phyloP scores from a whole-genome alignment of 2,113 vertebrate genomes.

The Sturnira hondurensis region DNA sequence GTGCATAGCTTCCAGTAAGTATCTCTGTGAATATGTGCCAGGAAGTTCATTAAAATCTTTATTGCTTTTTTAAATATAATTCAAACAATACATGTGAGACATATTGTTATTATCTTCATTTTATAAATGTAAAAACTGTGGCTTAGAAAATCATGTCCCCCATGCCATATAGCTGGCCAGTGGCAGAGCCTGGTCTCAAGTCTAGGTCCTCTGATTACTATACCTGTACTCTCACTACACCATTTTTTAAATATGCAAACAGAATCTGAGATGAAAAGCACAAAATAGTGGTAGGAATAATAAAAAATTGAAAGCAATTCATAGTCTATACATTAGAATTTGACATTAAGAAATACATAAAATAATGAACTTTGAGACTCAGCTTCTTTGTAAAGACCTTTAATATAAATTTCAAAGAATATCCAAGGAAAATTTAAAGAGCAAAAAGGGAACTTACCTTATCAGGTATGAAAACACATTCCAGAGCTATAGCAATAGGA shows the following conservation, averaged over 20 bases:
- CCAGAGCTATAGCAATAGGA: not conserved
- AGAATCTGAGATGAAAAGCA: not conserved
- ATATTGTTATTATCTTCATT: not conserved
- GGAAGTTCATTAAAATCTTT: not conserved
- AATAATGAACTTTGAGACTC: not conserved
- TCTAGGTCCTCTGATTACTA: not conserved
- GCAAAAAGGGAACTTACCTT: not conserved
- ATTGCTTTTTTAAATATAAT: not conserved
- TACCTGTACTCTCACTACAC: not conserved
- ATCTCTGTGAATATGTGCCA: not conserved
- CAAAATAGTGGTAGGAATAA: not conserved
- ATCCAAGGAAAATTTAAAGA: not conserved
- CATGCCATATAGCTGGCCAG: not conserved
- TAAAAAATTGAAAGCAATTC: not conserved
- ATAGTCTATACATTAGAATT: not conserved
- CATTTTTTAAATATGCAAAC: not conserved
- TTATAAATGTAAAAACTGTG: not conserved
- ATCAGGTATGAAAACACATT: not conserved
- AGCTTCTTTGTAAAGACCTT: not conserved
- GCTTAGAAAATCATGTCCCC: not conserved
- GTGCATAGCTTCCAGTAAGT: not conserved
- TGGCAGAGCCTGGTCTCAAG: not conserved
- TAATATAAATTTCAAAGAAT: not conserved
- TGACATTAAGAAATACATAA: not conserved
- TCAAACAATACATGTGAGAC: not conserved